Base-by-base conservation (phyloP, 2,113 vertebrate species). In the Tachycineta bicolor region DNA sequence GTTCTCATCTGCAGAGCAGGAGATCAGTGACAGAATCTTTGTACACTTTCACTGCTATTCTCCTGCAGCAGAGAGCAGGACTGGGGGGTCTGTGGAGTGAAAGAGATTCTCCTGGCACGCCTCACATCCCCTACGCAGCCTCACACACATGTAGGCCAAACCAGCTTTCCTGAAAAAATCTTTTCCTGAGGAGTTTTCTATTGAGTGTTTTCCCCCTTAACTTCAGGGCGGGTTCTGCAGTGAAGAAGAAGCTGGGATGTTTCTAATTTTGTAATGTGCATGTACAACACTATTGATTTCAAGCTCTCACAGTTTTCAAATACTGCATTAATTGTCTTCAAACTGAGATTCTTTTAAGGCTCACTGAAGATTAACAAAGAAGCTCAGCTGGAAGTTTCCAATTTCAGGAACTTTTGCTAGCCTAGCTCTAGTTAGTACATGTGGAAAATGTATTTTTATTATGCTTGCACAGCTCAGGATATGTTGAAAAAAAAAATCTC, bases 401-500 rank as follows among this genome's bases (percentile, higher is more conserved):
- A 75, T 81, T 95, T 92, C 88, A 81, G 44, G 64, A 89, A 83
- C 50, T 86, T 94, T 49, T 80, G 55, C 74, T 94, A 83, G 70
- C 46, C n/a, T 20, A 68, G 58, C 44, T 91, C 58, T 60, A 79
- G 41, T 52, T 19, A 64, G n/a, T 33, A 64, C 21, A 81, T 24
- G 56, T 46, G 49, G 85, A 90, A 92, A 93, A 95, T 10, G 7
- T 64, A 83, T 77, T 90, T 94, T 91, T 90, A 67, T 92, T 70
- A 88, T 15, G 31, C 34, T 47, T 81, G 28, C 33, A 60, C 17
- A 93, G 68, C 43, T 82, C 58, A 64, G 58, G 44, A 63, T 47
- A 75, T 4, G 20, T 14, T 8, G 16, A 71, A 62, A 29, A 79
- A 53, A 55, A 43, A 18, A 4, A 10, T 34, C 15, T 41, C 43